Evolutionary conservation across 1,140 invertebrate genomes (phyloP).

Genomic region (Caerostris darwini): DNA sequence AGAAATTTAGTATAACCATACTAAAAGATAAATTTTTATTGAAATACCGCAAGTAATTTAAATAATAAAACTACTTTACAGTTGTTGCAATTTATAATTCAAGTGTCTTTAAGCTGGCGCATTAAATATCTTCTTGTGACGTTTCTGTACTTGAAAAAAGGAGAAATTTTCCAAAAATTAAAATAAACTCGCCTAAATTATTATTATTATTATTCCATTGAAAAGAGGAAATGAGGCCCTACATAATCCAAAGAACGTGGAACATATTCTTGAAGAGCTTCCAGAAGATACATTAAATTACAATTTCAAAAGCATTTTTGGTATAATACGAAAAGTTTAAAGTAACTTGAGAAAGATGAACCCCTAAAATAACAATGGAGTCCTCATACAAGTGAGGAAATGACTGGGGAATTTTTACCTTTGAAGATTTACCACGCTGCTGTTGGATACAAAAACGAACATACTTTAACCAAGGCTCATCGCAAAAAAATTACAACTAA

Average conservation of each 20-base stretch:
- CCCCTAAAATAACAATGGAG: conserved; percentile 13
- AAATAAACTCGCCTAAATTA: too few relatives aligned
- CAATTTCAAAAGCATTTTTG: background rate
- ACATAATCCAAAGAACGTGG: background rate
- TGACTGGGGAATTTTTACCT: conserved; percentile 12
- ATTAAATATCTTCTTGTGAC: too few relatives aligned
- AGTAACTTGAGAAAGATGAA: background rate
- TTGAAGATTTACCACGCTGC: background rate
- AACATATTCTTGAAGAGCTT: background rate
- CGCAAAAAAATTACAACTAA: conserved; percentile 13
- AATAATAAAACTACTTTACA: too few relatives aligned
- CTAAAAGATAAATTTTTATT: too few relatives aligned
- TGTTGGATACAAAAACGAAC: conserved; percentile 3
- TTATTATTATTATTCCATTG: background rate
- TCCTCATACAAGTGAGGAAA: background rate
- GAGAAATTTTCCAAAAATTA: too few relatives aligned
- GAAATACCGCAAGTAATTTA: too few relatives aligned
- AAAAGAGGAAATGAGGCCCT: background rate
- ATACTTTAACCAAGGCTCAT: conserved; percentile 20
- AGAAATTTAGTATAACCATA: too few relatives aligned
- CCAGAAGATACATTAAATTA: conserved; percentile 3
- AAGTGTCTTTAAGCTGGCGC: too few relatives aligned
- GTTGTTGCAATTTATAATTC: too few relatives aligned
- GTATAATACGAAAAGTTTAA: conserved; percentile 8
- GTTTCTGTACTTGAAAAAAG: too few relatives aligned